Base-by-base conservation (phyloP, 2,797 vertebrate genomes). In the Momotus momota region DNA sequence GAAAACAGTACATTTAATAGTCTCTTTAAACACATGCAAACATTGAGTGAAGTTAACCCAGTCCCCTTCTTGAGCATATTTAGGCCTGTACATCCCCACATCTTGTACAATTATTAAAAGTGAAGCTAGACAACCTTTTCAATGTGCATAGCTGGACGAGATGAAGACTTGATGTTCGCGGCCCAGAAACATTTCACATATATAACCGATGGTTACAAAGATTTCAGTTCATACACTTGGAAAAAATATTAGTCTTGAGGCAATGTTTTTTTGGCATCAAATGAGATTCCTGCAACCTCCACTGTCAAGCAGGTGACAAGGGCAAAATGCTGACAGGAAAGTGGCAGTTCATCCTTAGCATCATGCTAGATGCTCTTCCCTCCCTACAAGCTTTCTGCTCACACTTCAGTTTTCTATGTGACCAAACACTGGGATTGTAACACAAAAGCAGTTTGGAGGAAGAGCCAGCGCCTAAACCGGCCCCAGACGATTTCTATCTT, bases 341-440 rank as follows among this genome's bases (percentile, higher is more conserved):
- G 17, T 33, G 27, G 12, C 45, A 8, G 23, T 6, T 46, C 20
- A 9, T 21, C 46, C 23, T 52, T 12, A 17, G 61, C 52, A n/a
- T 51, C 19, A 4, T 1, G 5, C 22, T 14, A 8, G 38, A 12
- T 45, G 38, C 38, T 73, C 54, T 20, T 15, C 49, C 49, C 55
- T 55, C 55, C 33, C 35, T 23, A 6, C 48, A 19, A 35, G 48
- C 31, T 54, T 61, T 35, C 57, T 25, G 17, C n/a, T 58, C 51
- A 29, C 51, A 27, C 15, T 52, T 52, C 6, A 41, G 18, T 54
- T 51, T 17, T 40, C 69, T 81, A 61, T 43, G 64, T 29, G 54
- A 18, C 27, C 17, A 20, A 16, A 48, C 21, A 25, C 26, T 0
- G 8, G 60, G 46, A 14, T 31, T 0, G 1, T n/a, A 65, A 64